Evolutionary conservation across 2,113 vertebrate species (phyloP).

Genomic region (Rhabdornis inornatus): DNA sequence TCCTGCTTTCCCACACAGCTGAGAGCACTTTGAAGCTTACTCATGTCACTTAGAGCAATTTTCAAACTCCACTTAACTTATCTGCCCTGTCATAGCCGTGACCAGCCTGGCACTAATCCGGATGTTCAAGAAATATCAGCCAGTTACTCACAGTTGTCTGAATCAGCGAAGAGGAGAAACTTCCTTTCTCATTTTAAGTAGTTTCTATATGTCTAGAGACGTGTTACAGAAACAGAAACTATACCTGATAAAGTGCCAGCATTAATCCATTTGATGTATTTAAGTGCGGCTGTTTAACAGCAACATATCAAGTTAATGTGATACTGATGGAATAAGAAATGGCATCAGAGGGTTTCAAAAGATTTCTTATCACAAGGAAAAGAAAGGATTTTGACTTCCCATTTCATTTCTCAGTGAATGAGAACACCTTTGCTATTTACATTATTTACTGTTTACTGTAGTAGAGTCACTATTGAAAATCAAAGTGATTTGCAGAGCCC

Average conservation of each 20-base stretch:
- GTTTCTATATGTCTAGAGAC: constrained; percentile 56
- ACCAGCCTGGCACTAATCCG: background rate
- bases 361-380: constrained; percentile 32
- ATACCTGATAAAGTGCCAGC: constrained; percentile 69
- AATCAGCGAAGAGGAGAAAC: background rate
- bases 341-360: constrained; percentile 58
- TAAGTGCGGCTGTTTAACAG: constrained; percentile 61
- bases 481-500: constrained; percentile 67
- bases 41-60: constrained; percentile 4
- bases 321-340: constrained; percentile 64
- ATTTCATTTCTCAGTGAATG: constrained; percentile 60
- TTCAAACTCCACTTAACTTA: constrained; percentile 29
- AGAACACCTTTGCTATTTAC: constrained; percentile 62
- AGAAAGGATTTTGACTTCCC: constrained; percentile 53
- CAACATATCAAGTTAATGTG: constrained; percentile 63
- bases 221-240: constrained; percentile 69
- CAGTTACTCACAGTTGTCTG: background rate
- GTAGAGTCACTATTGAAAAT: constrained; percentile 61
- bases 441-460: constrained; percentile 65
- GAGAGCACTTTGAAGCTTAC: background rate
- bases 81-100: background rate
- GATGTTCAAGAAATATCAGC: background rate
- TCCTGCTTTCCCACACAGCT: background rate
- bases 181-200: constrained; percentile 41
- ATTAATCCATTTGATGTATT: constrained; percentile 72